Evolutionary conservation across 2,888 invertebrate species (phyloP).

Genomic region (Melieria crassipennis): DNA sequence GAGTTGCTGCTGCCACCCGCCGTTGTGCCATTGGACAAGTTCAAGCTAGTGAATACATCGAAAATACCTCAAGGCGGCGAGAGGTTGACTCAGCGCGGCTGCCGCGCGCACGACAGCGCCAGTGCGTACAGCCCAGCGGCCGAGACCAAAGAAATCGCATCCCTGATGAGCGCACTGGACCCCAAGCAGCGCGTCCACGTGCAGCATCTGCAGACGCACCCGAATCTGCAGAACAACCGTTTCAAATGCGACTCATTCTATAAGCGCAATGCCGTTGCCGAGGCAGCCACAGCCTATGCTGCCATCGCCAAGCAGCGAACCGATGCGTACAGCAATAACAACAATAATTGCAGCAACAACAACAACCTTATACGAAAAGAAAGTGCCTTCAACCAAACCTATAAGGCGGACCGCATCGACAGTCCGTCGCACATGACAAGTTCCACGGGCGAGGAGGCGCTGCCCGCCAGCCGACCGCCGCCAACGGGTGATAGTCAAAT

Average conservation of each 20-base stretch:
- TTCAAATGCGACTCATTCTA: constrained; percentile 43
- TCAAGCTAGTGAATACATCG: constrained; percentile 26
- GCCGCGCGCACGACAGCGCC: constrained; percentile 1
- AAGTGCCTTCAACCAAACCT: constrained; percentile 39
- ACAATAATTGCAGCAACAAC: constrained; percentile 10
- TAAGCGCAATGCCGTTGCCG: constrained; percentile 35
- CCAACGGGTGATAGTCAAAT: neutral
- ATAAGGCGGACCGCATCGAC: neutral
- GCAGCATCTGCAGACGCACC: constrained; percentile 44
- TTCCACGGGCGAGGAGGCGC: neutral
- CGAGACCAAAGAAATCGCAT: constrained; percentile 22
- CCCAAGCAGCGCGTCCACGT: constrained; percentile 42
- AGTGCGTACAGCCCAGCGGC: constrained; percentile 2
- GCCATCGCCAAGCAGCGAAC: neutral
- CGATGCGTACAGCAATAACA: constrained; percentile 16
- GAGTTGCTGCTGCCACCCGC: constrained; percentile 32
- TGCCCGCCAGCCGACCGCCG: neutral
- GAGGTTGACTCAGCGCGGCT: neutral
- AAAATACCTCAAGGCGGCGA: constrained; percentile 23
- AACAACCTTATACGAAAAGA: constrained; percentile 35
- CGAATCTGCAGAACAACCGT: constrained; percentile 44
- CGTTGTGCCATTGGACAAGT: constrained; percentile 41
- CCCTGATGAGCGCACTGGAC: constrained; percentile 20
- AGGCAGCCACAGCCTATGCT: neutral
- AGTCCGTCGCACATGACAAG: constrained; percentile 1